These are phyloP conservation scores for Fissipunctia ypsillon DNA, from an alignment of 2,888 invertebrate species.

Conservation along the genomic window DNA sequence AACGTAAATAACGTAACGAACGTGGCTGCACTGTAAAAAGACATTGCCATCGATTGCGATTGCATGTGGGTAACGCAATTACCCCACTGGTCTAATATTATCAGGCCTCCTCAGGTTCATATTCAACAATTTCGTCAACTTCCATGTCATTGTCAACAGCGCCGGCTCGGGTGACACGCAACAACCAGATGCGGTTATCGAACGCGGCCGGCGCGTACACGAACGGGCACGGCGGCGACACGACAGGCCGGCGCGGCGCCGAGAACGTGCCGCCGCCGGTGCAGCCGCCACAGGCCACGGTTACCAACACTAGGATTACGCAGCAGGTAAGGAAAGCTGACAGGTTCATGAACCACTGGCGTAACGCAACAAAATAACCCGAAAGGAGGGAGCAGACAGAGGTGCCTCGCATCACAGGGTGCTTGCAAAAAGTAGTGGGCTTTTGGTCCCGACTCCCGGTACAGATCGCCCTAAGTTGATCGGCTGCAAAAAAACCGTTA, in stretches of 20 bases:
- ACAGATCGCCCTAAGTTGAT: too few relatives aligned
- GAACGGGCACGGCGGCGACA: slow-evolving; percentile 91
- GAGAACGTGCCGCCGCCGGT: slow-evolving; percentile 92
- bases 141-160: slow-evolving; percentile 73
- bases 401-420: too few relatives aligned
- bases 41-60: background rate
- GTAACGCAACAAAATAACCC: too few relatives aligned
- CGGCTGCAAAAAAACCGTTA: too few relatives aligned
- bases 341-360: background rate
- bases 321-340: slow-evolving; percentile 80
- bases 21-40: background rate
- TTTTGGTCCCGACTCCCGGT: too few relatives aligned
- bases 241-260: slow-evolving; percentile 90
- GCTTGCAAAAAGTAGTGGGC: too few relatives aligned
- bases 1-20: background rate
- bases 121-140: background rate
- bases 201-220: slow-evolving; percentile 89
- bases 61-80: background rate
- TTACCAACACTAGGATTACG: slow-evolving; percentile 84
- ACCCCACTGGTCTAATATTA: background rate
- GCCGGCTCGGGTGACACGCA: slow-evolving; percentile 87
- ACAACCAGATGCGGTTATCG: slow-evolving; percentile 89
- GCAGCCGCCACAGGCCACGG: slow-evolving; percentile 82
- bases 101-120: background rate
- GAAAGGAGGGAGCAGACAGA: too few relatives aligned